phyloP scores from a whole-genome alignment of 2,797 vertebrate species.

The Takifugu ocellatus region DNA sequence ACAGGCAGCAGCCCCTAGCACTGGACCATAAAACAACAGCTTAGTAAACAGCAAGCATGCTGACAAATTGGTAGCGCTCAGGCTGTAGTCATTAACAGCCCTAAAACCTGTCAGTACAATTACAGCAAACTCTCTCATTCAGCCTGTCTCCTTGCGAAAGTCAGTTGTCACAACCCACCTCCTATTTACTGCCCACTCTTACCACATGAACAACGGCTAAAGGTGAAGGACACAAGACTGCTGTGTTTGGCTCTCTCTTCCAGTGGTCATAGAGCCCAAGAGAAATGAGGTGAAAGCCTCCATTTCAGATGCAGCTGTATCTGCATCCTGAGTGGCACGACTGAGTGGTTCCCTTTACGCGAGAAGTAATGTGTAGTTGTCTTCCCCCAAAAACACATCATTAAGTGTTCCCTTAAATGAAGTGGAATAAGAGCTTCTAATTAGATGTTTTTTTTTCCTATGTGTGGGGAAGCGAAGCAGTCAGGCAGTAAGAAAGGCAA shows the following conservation, averaged over 20 bases:
- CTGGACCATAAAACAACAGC: slow-evolving; percentile 89
- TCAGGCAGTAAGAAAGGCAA: slow-evolving; percentile 67
- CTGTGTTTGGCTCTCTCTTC: slow-evolving; percentile 13
- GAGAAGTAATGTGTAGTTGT: slow-evolving; percentile 75
- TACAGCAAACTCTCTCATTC: slow-evolving; percentile 70
- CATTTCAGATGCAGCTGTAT: slow-evolving; percentile 69
- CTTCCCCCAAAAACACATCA: slow-evolving; percentile 73
- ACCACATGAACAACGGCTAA: slow-evolving; percentile 43
- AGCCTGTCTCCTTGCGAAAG: slow-evolving; percentile 63
- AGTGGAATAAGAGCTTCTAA: slow-evolving; percentile 81
- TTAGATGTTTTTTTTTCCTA: slow-evolving; percentile 63
- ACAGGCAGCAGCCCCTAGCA: slow-evolving; percentile 74
- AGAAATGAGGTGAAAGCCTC: slow-evolving; percentile 45
- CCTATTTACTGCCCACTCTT: slow-evolving; percentile 31
- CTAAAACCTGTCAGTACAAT: slow-evolving; percentile 81
- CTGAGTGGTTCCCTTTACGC: slow-evolving; percentile 65
- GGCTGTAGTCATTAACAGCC: slow-evolving; percentile 87
- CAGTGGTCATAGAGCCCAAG: slow-evolving; percentile 26
- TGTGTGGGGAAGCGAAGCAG: slow-evolving; percentile 66
- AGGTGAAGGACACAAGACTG: slow-evolving; percentile 44
- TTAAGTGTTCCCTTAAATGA: slow-evolving; percentile 80
- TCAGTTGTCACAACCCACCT: slow-evolving; percentile 60
- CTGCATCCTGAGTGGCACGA: slow-evolving; percentile 58
- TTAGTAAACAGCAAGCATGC: slow-evolving; percentile 85
- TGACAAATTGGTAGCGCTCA: slow-evolving; percentile 87